Base-by-base conservation (phyloP, 2,888 invertebrate genomes). In the Ophonus ardosiacus region DNA sequence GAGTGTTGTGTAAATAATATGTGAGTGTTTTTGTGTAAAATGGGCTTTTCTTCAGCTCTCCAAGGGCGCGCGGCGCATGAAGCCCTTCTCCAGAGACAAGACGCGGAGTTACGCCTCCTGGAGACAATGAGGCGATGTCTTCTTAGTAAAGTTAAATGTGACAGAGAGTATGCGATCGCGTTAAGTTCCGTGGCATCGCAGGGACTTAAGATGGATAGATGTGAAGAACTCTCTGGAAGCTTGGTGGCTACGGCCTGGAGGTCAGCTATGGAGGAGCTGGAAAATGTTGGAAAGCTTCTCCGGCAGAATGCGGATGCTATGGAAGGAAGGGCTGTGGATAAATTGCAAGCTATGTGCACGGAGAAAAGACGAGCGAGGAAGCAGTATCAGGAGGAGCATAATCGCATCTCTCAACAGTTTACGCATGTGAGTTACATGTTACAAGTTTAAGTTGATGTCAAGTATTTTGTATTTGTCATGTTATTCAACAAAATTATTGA, bases 61-160 rank as follows among this genome's bases (percentile, higher is more conserved):
- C 96, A 97, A 92, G 97, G 97, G 88, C 96, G 96, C 89, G 94
- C 95, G 88, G 97, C 98, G 89, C 98, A 98, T 91, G 98, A 98
- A 92, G 98, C 98, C 87, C 93, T 98, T 88, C 93, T 98, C 88
- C 94, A 95, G 86, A 94, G 98, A 83, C 98, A 98, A 92, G 98
- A 98, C 91, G 97, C 97, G 18, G 98, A 98, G 92, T 93, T 98
- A 85, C 94, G 97, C 87, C 95, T 98, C 74, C 94, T 98, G 93
- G 98, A 98, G 90, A 96, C 96, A 87, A 97, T 98, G 95, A 96
- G 96, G 89, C 93, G 97, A 86, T 97, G 97, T 89, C 93, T 98
- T 85, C 94, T 95, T 87, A 94, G 95, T 87, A 97, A 98, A 92
- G 96, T 98, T 90, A 97, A 98, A 92, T 96, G 96, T 89, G 98